Evolutionary conservation across 2,888 invertebrate genomes (phyloP), one percentile per base, ranked within the genome.

Genomic region (Ochlodes sylvanus): DNA sequence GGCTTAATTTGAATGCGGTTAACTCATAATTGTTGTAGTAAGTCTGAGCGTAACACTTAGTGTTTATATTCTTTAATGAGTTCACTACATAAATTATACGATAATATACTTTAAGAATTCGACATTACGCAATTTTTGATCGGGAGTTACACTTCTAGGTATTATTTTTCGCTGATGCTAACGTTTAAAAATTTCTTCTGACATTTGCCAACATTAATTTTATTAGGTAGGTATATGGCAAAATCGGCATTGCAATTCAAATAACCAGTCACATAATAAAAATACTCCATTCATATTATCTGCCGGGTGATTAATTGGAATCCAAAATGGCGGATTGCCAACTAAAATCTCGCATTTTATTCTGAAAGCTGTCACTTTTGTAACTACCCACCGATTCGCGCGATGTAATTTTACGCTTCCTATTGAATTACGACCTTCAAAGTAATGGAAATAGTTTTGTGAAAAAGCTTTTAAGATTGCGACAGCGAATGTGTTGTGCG

Each of bases 301-400:
- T 19, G 4, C 50, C 19, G 0, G 21, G 17, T 50, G 17, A 38
- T 62, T 52, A 38, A 19, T 19, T 57, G 57, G 2, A 27, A 52
- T 42, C 27, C 17, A 42, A 41, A 15, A 42, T 63, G 63, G 55
- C 55, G 21, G 12, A 1, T 15, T 21, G 55, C 63, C 63, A 63
- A 55, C 32, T 32, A 41, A 55, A 62, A 54, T 38, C 15, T 32
- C 61, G 61, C 63, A 27, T 63, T 63, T 63, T 17, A 54, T 63
- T 54, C 55, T 63, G 63, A 55, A 55, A 63, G 9, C 42, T 56
- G 63, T 56, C 63, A 56, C 14, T 52, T 56, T 44, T 17, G 6
- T 12, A 63, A 42, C 44, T 17, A 27, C 44, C 32, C 15, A 32
- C 10, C 56, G 17, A 38, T 55, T 17, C 27, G 15, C 3, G 41